Base-by-base conservation (phyloP, 2,113 vertebrate genomes). In the Verasper variegatus region DNA sequence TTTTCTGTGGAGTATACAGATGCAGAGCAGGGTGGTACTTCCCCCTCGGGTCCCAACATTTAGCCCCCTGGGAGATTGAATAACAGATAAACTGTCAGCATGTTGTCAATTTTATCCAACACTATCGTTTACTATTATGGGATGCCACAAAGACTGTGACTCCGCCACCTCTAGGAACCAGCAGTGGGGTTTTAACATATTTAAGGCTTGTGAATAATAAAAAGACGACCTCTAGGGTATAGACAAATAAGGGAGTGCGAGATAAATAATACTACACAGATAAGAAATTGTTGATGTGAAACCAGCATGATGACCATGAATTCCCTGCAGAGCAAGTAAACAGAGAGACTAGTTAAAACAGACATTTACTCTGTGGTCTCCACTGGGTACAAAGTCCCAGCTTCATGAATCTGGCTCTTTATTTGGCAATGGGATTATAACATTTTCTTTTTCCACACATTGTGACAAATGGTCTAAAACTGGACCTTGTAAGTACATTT, bases 381-480 rank as follows among this genome's bases (percentile, higher is more conserved):
- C 37, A 61, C 31, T 56, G 49, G 68, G 85, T 83, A 61, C 90
- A 88, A 92, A 85, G 89, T 86, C 86, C 88, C 75, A 12, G 78
- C 75, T 88, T 85, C 73, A 68, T 74, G 51, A 71, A 57, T 87
- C 56, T 45, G 42, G 31, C 70, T 87, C 57, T 76, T 71, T 76
- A 51, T 84, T 72, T 80, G 55, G 61, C 67, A 87, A 52, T 27
- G 17, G 2, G 45, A 74, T 71, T 23, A 23, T 52, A 57, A 78
- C 8, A 4, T 14, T 60, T 31, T 26, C 4, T 11, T 54, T 35
- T 26, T 61, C 14, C 18, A 74, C 59, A 61, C 2, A 71, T 51
- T 74, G 51, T 12, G 21, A n/a, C 52, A 56, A 23, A 4, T 1
- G 66, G 27, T 42, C 12, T 61, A 13, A 15, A 66, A 56, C 18